phyloP scores from a whole-genome alignment of 2,113 vertebrate genomes.

The Gopherus flavomarginatus region DNA sequence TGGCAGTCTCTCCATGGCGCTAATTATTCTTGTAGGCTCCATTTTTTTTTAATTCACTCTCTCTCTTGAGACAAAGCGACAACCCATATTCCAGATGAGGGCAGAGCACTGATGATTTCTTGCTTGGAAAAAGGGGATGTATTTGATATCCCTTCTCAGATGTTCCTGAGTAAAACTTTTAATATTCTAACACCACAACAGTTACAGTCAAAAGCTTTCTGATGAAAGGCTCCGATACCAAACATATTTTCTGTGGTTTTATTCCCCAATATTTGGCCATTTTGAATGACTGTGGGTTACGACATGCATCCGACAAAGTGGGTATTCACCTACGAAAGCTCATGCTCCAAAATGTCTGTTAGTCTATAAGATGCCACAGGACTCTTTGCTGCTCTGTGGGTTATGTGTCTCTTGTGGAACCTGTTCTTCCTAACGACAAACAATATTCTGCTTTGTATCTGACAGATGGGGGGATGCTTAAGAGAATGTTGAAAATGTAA shows the following conservation, averaged over 20 bases:
- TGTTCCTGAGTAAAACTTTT: not conserved
- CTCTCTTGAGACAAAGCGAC: not conserved
- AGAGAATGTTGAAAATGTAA: constrained; percentile 58
- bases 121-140: not conserved
- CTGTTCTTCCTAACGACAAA: not conserved
- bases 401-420: not conserved
- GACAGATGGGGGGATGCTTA: constrained; percentile 43
- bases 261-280: fast-evolving
- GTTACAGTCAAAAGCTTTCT: not conserved
- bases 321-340: too few species aligned
- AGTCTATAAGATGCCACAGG: too few species aligned
- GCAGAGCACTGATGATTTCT: not conserved
- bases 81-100: not conserved
- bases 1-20: not conserved
- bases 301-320: too few species aligned
- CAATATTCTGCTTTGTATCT: not conserved
- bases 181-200: fast-evolving
- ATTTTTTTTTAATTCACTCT: not conserved
- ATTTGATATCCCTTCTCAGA: not conserved
- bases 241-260: not conserved
- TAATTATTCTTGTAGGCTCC: not conserved
- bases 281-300: not conserved
- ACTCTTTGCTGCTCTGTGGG: not conserved
- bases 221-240: not conserved
- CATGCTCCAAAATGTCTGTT: too few species aligned